phyloP scores from a whole-genome alignment of 2,113 vertebrate genomes.

The Notiomystis cincta region DNA sequence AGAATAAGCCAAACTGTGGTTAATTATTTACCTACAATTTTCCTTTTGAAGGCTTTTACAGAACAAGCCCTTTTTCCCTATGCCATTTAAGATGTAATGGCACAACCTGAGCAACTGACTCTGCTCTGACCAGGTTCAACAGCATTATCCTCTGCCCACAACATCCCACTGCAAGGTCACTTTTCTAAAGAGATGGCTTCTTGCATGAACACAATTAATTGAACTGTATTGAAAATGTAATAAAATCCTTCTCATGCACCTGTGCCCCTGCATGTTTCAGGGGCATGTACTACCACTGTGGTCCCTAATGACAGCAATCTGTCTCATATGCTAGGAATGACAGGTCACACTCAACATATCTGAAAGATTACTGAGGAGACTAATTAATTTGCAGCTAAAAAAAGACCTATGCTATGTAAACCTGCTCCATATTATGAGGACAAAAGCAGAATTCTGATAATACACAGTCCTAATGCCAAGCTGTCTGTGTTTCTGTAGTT shows the following conservation, averaged over 20 bases:
- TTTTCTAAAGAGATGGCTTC: neutral
- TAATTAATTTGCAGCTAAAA: neutral
- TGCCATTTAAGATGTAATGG: neutral
- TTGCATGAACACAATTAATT: neutral
- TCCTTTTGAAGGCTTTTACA: neutral
- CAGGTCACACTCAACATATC: neutral
- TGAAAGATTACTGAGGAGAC: neutral
- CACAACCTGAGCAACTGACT: neutral
- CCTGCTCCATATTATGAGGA: neutral
- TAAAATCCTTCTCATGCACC: neutral
- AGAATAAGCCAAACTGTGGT: neutral
- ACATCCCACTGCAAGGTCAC: neutral
- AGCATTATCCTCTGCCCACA: neutral
- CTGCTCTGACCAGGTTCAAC: neutral
- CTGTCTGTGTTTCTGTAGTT: neutral
- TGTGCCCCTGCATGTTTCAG: neutral
- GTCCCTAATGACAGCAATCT: neutral
- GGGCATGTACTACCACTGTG: neutral
- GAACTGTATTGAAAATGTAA: neutral
- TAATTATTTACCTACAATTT: neutral
- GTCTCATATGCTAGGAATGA: neutral
- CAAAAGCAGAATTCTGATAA: neutral
- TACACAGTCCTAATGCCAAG: neutral
- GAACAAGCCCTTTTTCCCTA: neutral
- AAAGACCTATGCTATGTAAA: neutral